A percentile compares a stretch with the other conserved stretches of the same genome.
Conservation (phyloP, 2,888 invertebrate species). For the Ochlodes sylvanus region DNA sequence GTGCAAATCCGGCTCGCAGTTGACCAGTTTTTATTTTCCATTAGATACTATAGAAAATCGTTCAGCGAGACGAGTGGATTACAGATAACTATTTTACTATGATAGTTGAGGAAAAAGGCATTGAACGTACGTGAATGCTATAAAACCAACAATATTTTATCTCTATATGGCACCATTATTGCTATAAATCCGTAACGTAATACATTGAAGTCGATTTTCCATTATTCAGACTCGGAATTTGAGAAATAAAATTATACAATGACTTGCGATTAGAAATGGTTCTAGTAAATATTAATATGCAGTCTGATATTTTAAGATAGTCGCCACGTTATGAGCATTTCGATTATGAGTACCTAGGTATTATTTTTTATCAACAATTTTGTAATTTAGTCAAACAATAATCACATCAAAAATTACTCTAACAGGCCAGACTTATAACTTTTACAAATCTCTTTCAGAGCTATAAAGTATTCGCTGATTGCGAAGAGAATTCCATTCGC, state of each 20-base stretch:
- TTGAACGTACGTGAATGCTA: constrained; percentile 40
- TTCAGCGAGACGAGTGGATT: constrained; percentile 41
- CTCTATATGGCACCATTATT: constrained; percentile 25
- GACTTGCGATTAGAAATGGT: background rate
- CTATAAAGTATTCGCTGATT: too few relatives aligned
- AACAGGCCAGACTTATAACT: too few relatives aligned
- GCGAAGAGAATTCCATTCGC: too few relatives aligned
- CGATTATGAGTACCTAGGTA: too few relatives aligned
- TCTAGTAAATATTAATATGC: too few relatives aligned
- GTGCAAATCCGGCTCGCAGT: too few relatives aligned
- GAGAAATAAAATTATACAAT: background rate
- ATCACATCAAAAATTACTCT: too few relatives aligned
- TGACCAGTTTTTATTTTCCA: constrained; percentile 26
- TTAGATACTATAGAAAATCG: constrained; percentile 46
- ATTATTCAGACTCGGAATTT: background rate
- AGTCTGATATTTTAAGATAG: too few relatives aligned
- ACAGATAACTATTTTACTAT: constrained; percentile 40
- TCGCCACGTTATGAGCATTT: too few relatives aligned
- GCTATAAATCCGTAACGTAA: constrained; percentile 10
- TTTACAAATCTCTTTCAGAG: too few relatives aligned
- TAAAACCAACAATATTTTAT: constrained; percentile 42
- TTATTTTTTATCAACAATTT: too few relatives aligned
- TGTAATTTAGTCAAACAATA: too few relatives aligned
- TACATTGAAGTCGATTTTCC: constrained; percentile 1
- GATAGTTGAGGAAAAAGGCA: constrained; percentile 39